Conservation (phyloP, 1,140 invertebrate genomes). For the Zophobas morio region DNA sequence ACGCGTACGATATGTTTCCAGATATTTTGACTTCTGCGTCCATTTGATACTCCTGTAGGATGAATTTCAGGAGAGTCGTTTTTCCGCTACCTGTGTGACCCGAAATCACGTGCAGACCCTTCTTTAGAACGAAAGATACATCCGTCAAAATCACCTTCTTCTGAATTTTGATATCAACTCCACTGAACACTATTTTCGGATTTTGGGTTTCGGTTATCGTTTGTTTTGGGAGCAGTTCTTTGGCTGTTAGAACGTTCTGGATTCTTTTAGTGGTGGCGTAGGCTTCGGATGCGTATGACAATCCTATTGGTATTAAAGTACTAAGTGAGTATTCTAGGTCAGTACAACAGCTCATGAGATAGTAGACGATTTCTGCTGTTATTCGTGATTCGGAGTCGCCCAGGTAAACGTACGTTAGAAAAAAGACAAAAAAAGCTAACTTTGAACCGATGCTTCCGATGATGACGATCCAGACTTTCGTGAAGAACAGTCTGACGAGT, state of each 20-base stretch:
- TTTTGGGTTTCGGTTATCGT: slow-evolving; percentile 22
- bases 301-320: slow-evolving; percentile 80
- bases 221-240: slow-evolving; percentile 50
- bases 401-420: slow-evolving; percentile 82
- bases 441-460: slow-evolving; percentile 77
- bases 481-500: slow-evolving; percentile 52
- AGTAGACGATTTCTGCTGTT: slow-evolving; percentile 83
- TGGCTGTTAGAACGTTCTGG: slow-evolving; percentile 53
- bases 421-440: slow-evolving; percentile 65
- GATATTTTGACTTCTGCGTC: slow-evolving; percentile 56
- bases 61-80: slow-evolving; percentile 78
- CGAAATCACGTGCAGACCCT: slow-evolving; percentile 78
- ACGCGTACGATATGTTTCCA: slow-evolving; percentile 74
- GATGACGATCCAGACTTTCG: slow-evolving; percentile 53
- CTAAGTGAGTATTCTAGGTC: slow-evolving; percentile 80
- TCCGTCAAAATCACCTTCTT: slow-evolving; percentile 71
- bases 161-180: slow-evolving; percentile 50
- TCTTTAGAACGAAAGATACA: slow-evolving; percentile 72
- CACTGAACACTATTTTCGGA: slow-evolving; percentile 53
- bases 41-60: slow-evolving; percentile 77
- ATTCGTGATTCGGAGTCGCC: slow-evolving; percentile 70
- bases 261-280: slow-evolving; percentile 54
- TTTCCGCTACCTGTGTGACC: slow-evolving; percentile 88
- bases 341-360: slow-evolving; percentile 82
- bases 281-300: slow-evolving; percentile 72